Conservation (phyloP, 2,797 vertebrate genomes). For the Pyrocephalus nanus region DNA sequence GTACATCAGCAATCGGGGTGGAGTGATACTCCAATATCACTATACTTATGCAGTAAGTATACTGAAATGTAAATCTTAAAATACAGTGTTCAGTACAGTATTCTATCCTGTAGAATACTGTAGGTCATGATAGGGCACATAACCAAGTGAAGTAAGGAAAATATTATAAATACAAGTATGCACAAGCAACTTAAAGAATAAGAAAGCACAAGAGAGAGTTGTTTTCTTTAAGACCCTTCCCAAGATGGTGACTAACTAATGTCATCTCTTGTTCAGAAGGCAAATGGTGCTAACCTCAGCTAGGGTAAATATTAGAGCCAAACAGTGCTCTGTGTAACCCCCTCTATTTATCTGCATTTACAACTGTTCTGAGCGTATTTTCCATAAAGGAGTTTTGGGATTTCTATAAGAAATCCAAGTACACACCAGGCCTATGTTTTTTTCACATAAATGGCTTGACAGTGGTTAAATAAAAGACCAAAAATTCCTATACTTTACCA, state of each 20-base stretch:
- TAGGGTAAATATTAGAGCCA: background rate
- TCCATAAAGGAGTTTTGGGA: background rate
- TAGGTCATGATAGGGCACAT: background rate
- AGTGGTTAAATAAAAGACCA: background rate
- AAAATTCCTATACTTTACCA: background rate
- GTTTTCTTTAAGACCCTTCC: background rate
- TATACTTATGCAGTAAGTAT: no score
- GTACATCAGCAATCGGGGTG: background rate
- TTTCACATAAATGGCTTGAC: background rate
- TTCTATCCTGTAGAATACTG: background rate
- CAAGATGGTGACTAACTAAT: background rate
- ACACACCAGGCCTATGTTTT: background rate
- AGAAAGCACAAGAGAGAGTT: background rate
- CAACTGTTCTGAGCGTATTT: background rate
- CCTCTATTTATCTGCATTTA: background rate
- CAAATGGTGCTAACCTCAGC: background rate
- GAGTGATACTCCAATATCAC: background rate
- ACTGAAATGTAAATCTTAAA: background rate
- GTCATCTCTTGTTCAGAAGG: background rate
- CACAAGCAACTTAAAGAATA: background rate
- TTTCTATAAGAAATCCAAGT: background rate
- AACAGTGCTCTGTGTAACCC: background rate
- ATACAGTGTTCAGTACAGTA: fast-evolving
- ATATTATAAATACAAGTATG: background rate
- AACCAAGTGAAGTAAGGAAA: background rate